Evolutionary conservation across 2,888 invertebrate genomes (phyloP).

Genomic region (Drosophila emarginata): DNA sequence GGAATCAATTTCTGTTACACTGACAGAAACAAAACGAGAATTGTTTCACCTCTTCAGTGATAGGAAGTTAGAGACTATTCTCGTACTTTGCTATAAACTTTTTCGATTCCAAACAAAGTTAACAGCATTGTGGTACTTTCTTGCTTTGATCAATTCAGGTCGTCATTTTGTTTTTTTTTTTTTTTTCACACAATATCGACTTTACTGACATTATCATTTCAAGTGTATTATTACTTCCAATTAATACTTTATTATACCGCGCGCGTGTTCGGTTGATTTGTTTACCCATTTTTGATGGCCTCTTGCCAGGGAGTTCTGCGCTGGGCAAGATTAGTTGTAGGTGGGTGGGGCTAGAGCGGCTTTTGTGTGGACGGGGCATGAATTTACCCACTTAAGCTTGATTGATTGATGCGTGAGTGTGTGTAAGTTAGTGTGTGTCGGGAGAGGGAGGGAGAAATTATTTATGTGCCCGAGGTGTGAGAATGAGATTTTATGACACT

Average conservation of each 20-base stretch:
- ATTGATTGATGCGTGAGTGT: conserved; percentile 43
- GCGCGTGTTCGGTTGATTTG: conserved; percentile 48
- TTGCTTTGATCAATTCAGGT: not conserved
- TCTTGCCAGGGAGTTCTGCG: not conserved
- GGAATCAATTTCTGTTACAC: conserved; percentile 7
- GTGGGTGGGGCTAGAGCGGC: not conserved
- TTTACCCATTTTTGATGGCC: conserved; percentile 35
- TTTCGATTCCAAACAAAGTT: not conserved
- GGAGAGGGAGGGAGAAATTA: not conserved
- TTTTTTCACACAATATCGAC: not conserved
- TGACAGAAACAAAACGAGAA: not conserved
- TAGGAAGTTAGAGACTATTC: too few relatives aligned
- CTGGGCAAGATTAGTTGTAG: not conserved
- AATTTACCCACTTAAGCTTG: conserved; percentile 46
- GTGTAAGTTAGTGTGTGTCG: conserved; percentile 12
- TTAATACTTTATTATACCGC: conserved; percentile 9
- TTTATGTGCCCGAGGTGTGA: conserved; percentile 20
- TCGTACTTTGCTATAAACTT: not conserved
- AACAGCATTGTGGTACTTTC: not conserved
- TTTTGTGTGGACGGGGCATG: conserved; percentile 12
- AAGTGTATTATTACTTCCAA: conserved; percentile 15
- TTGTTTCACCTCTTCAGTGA: too few relatives aligned
- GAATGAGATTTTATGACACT: conserved; percentile 32
- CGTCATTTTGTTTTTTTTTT: not conserved
- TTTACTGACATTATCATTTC: not conserved